phyloP scores from a whole-genome alignment of 2,797 vertebrate genomes.

The Propithecus perrieri region DNA sequence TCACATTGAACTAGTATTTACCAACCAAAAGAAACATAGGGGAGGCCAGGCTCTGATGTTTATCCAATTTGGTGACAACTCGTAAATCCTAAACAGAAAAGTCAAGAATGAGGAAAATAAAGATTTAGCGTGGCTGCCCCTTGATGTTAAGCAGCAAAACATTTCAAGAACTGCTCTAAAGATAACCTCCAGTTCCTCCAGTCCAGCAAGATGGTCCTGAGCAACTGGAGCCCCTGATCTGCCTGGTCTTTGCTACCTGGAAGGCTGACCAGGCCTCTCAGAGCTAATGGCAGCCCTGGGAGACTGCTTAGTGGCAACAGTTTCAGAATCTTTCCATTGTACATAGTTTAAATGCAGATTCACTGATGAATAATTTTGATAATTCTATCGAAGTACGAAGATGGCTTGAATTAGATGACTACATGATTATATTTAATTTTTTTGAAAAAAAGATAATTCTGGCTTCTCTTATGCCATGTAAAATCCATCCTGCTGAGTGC shows the following conservation, averaged over 20 bases:
- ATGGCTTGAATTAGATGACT: slow-evolving; percentile 46
- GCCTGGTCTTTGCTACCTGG: neutral
- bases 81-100: slow-evolving; percentile 14
- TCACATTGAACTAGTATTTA: neutral
- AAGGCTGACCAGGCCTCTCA: neutral
- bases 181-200: neutral
- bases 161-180: neutral
- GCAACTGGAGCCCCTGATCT: neutral
- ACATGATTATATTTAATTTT: slow-evolving; percentile 43
- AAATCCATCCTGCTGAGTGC: slow-evolving; percentile 54
- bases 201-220: neutral
- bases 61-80: neutral
- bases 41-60: neutral
- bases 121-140: neutral
- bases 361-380: slow-evolving; percentile 55
- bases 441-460: slow-evolving; percentile 42
- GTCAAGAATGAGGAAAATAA: neutral
- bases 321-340: neutral
- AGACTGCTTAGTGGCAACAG: neutral
- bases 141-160: neutral
- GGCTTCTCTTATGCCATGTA: slow-evolving; percentile 50
- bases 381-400: slow-evolving; percentile 49
- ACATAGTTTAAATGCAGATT: slow-evolving; percentile 52
- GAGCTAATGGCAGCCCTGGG: neutral
- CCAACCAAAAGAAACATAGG: neutral